Percentiles rank a stretch among this genome's conserved stretches.
Conservation (phyloP, 2,797 vertebrate genomes). For the Philypnodon macrostomus region DNA sequence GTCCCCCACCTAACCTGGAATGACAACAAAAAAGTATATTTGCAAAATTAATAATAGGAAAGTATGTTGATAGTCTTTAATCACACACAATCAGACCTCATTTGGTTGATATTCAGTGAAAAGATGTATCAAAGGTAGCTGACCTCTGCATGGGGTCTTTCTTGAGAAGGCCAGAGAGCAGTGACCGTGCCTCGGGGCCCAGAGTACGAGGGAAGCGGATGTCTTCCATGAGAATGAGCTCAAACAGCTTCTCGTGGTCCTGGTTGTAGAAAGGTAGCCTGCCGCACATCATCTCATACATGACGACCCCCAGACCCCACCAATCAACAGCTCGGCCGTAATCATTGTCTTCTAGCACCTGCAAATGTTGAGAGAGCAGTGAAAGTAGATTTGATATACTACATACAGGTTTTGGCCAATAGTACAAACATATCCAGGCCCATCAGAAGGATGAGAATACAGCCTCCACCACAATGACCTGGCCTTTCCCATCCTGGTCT, state of each 20-base stretch:
- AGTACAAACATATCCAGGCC: conserved; percentile 9
- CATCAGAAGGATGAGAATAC: conserved; percentile 1
- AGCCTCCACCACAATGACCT: conserved; percentile 40
- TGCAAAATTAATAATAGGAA: neutral
- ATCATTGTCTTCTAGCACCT: conserved; percentile 97
- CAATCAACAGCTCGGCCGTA: conserved; percentile 95
- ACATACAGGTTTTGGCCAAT: too few relatives aligned
- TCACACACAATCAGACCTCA: neutral
- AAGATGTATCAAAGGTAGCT: conserved; percentile 13
- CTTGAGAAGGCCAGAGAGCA: conserved; percentile 92
- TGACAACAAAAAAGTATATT: neutral
- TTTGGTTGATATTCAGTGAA: neutral
- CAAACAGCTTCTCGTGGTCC: conserved; percentile 96
- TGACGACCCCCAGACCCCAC: conserved; percentile 97
- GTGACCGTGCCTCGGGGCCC: conserved; percentile 87
- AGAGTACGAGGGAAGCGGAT: conserved; percentile 94
- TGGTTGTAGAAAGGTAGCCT: conserved; percentile 96
- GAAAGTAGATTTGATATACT: too few relatives aligned
- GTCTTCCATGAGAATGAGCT: conserved; percentile 97
- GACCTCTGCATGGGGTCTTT: conserved; percentile 94
- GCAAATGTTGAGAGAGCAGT: conserved; percentile 1
- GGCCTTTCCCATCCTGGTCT: conserved; percentile 32
- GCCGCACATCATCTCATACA: conserved; percentile 99
- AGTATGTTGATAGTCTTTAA: neutral
- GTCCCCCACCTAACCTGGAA: conserved; percentile 90